A percentile compares a stretch with the other conserved stretches of the same genome.
Evolutionary conservation across 2,797 vertebrate species (phyloP).

Genomic region (Mico argentatus): DNA sequence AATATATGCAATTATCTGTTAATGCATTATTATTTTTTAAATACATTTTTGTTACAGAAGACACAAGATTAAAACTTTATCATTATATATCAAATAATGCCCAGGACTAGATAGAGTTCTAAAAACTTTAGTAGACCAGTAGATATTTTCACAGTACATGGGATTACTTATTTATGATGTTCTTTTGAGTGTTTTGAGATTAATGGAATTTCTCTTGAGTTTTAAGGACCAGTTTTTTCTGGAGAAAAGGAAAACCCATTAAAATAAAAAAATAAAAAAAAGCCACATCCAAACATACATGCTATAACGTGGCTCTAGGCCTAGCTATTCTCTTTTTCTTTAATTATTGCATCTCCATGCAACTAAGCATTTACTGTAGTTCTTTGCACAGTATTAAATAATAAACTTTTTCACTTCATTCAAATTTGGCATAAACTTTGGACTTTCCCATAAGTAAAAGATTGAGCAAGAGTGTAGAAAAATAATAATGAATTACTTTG

Average conservation of each 20-base stretch:
- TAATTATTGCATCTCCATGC: neutral
- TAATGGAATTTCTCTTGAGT: constrained; percentile 31
- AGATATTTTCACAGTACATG: neutral
- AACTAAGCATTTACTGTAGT: neutral
- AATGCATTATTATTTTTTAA: neutral
- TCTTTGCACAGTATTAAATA: neutral
- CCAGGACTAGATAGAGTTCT: neutral
- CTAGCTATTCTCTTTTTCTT: neutral
- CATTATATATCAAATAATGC: neutral
- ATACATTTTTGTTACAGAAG: neutral
- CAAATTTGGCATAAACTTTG: neutral
- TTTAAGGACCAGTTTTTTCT: neutral
- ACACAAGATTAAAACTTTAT: neutral
- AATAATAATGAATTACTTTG: neutral
- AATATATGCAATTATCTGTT: neutral
- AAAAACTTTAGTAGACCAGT: neutral
- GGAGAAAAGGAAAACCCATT: neutral
- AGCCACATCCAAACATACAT: neutral
- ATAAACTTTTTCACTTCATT: constrained; percentile 22
- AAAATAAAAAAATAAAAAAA: too few relatives aligned
- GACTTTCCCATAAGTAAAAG: neutral
- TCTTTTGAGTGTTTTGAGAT: constrained; percentile 38
- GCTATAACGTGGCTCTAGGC: neutral
- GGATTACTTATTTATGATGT: constrained; percentile 1
- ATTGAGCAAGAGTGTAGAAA: neutral